Evolutionary conservation across 2,113 vertebrate genomes (phyloP).

Genomic region (Lamprotornis superbus): DNA sequence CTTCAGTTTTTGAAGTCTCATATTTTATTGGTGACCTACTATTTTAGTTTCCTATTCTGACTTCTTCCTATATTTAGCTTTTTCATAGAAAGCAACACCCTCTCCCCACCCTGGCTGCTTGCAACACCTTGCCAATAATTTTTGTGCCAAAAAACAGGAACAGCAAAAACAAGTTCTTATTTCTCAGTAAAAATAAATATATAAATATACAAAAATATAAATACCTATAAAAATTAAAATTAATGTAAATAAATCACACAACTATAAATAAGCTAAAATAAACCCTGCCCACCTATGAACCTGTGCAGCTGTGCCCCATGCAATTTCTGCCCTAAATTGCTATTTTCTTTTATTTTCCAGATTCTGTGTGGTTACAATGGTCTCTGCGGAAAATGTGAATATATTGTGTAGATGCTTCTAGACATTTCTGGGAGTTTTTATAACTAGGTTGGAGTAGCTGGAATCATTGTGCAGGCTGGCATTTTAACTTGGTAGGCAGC

Average conservation of each 20-base stretch:
- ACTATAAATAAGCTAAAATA: background rate
- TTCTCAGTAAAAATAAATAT: background rate
- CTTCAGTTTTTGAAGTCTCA: background rate
- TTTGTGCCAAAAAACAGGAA: background rate
- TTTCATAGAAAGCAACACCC: background rate
- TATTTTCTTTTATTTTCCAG: background rate
- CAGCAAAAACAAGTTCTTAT: background rate
- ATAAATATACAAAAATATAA: background rate
- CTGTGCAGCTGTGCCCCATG: background rate
- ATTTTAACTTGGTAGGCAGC: background rate
- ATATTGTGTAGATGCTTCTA: background rate
- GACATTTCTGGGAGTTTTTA: background rate
- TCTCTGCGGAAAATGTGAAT: background rate
- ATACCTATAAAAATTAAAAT: background rate
- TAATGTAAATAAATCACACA: background rate
- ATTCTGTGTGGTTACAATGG: background rate
- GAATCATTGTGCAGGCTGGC: background rate
- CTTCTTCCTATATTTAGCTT: background rate
- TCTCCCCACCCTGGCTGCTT: background rate
- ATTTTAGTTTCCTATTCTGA: background rate
- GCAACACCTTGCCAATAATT: background rate
- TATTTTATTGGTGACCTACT: background rate
- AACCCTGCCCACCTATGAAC: rapidly evolving
- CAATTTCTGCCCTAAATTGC: background rate
- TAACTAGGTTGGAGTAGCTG: background rate